Evolutionary conservation across 2,888 invertebrate genomes (phyloP).

Genomic region (Allolobophora icterica): DNA sequence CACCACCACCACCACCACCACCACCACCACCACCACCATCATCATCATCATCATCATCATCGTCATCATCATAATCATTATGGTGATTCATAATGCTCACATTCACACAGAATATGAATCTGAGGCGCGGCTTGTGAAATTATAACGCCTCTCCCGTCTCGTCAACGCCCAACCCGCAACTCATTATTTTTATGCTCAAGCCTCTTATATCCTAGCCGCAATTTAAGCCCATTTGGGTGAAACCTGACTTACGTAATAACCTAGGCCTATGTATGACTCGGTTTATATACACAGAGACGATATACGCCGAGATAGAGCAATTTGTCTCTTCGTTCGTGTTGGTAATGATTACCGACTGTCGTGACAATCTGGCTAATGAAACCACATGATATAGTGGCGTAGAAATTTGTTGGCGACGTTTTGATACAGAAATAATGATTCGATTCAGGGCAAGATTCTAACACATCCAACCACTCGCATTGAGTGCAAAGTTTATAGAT

Average conservation of each 20-base stretch:
- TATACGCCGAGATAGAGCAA: not conserved
- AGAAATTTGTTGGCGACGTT: not conserved
- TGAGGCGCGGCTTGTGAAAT: not conserved
- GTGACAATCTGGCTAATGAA: not conserved
- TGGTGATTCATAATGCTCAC: not conserved
- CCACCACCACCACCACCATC: too few relatives aligned
- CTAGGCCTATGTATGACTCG: not conserved
- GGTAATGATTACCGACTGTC: not conserved
- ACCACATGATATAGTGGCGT: not conserved
- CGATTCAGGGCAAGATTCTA: not conserved
- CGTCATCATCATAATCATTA: not conserved
- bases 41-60: too few relatives aligned
- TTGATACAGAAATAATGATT: not conserved
- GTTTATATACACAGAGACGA: not conserved
- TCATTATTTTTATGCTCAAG: not conserved
- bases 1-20: fast-evolving
- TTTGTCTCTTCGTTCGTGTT: not conserved
- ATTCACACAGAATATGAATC: not conserved
- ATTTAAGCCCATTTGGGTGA: not conserved
- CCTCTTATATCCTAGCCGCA: not conserved
- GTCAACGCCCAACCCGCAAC: not conserved
- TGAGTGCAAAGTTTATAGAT: not conserved
- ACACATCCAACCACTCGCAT: too few relatives aligned
- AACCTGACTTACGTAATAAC: not conserved
- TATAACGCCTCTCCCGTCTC: not conserved